Evolutionary conservation across 92 coral and sea anemone species (phyloP), one percentile per base, ranked within the genome.

Genomic region (Epizoanthus illoricatus): DNA sequence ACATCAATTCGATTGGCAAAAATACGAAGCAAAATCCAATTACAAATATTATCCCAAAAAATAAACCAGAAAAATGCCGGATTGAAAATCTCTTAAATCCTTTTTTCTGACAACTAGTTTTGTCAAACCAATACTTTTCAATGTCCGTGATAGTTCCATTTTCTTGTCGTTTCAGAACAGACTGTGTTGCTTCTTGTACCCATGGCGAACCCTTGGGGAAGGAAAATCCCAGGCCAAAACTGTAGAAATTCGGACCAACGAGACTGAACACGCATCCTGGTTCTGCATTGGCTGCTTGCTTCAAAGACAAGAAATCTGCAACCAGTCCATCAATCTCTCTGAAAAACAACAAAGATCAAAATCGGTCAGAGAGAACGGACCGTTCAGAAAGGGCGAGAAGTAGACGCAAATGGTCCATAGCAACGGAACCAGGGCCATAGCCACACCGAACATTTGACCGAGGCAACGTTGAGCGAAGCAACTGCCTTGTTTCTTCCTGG

Each of bases 261-360:
- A 93, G 85, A 3, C 90, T 79, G 81, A 66, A 86, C 10, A 78
- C 66, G 45, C 98, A 93, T 2, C 74, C 28, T 19, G 84, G 76
- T 64, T 88, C 89, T 3, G 40, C 13, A 10, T 89, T 83, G 39
- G 88, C 89, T 39, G 89, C 89, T 56, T 86, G 71, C 52, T 82
- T 83, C 6, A 94, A 86, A 19, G 98, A 89, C 3, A 75, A 60
- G 18, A 85, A 83, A 74, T 94, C 95, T 3, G 91, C 98, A 16
- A 94, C 89, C 5, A 94, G 28, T n/a, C 98, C 98, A 61, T 91
- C 93, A 21, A 94, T 83, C 49, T 80, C 71, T 55, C 98, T 94
- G 75, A 20, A 65, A 72, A 19, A 52, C 23, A 8, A 56, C 66
- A 75, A 16, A 63, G 36, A 63, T 19, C 67, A 62, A 0, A 62